Conservation (phyloP, 2,113 vertebrate genomes). For the Cercopithecus mona region DNA sequence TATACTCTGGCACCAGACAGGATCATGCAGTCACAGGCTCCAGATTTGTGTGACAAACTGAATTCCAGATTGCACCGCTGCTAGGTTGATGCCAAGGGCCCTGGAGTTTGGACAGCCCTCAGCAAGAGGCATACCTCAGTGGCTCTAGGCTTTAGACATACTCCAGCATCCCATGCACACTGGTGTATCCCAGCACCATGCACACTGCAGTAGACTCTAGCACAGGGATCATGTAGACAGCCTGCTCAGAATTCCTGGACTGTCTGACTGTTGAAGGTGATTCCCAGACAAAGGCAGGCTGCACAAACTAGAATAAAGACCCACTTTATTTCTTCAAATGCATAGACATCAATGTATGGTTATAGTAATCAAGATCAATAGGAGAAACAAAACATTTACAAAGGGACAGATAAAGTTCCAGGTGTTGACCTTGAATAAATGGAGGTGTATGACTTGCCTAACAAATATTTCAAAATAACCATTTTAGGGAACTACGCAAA, state of each 20-base stretch:
- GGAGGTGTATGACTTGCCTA: background rate
- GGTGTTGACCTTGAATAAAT: background rate
- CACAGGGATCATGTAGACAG: background rate
- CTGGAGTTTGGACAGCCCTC: background rate
- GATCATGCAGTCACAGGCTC: background rate
- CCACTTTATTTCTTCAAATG: background rate
- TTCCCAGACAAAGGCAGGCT: background rate
- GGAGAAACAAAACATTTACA: background rate
- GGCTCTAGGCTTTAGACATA: background rate
- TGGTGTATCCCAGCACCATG: background rate
- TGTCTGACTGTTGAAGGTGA: background rate
- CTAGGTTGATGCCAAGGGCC: background rate
- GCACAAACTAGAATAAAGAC: background rate
- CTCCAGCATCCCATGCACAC: background rate
- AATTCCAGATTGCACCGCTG: background rate
- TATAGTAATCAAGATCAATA: background rate
- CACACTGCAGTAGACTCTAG: background rate
- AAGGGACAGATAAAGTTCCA: background rate
- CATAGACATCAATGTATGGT: background rate
- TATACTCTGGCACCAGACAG: background rate
- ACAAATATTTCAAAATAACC: background rate
- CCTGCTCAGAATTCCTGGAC: background rate
- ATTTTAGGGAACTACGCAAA: background rate
- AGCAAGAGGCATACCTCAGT: background rate
- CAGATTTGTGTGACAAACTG: background rate